These are phyloP conservation scores for Pristionchus entomophagus DNA, from an alignment of 2,888 invertebrate species.

Conservation along the genomic window DNA sequence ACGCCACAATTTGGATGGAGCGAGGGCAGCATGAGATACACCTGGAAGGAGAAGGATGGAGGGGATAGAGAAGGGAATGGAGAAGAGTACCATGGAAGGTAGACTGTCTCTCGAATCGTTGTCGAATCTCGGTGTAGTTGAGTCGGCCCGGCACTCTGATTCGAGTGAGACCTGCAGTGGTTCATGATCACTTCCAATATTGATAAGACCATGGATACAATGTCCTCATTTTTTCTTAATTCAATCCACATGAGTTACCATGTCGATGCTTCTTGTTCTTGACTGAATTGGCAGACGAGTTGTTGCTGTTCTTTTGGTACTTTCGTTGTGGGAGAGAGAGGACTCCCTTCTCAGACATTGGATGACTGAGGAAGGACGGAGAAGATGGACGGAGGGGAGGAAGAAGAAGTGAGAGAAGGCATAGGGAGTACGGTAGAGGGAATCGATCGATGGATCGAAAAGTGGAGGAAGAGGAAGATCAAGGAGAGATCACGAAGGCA, in stretches of 20 bases:
- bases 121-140: slow-evolving; percentile 62
- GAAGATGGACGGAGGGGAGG: not conserved
- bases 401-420: not conserved
- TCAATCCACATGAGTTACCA: not conserved
- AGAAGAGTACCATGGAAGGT: slow-evolving; percentile 68
- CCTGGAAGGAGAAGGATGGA: slow-evolving; percentile 23
- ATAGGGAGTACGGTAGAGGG: slow-evolving; percentile 28
- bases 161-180: slow-evolving; percentile 60
- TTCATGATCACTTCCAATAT: not conserved
- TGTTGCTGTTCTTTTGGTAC: slow-evolving; percentile 12
- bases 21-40: slow-evolving; percentile 69
- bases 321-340: slow-evolving; percentile 14
- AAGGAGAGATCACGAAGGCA: slow-evolving; percentile 1
- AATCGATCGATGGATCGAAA: slow-evolving; percentile 8
- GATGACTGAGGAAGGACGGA: not conserved
- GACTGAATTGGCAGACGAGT: not conserved
- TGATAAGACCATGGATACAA: not conserved
- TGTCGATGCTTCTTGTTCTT: slow-evolving; percentile 20
- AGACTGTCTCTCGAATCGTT: slow-evolving; percentile 64
- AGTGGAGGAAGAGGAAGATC: not conserved
- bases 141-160: slow-evolving; percentile 63
- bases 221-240: not conserved
- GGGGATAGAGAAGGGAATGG: not conserved
- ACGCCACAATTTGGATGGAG: slow-evolving; percentile 65
- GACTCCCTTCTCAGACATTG: slow-evolving; percentile 43